These are phyloP conservation scores for Callinectes sapidus DNA, from an alignment of 2,888 invertebrate species.

Conservation along the genomic window DNA sequence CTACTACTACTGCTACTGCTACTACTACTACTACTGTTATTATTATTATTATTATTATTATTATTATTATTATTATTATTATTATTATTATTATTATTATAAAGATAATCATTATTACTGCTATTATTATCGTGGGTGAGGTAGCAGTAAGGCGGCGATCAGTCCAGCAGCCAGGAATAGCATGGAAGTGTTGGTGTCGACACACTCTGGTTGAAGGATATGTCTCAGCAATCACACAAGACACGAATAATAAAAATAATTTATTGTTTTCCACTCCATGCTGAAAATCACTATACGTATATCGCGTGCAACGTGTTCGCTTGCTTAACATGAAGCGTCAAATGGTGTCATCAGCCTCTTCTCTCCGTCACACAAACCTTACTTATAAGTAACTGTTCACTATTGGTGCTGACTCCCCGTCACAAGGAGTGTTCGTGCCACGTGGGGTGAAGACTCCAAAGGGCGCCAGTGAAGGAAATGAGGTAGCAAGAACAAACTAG, in stretches of 20 bases:
- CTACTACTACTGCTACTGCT: too few species aligned
- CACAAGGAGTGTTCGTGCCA: neutral
- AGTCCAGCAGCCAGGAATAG: neutral
- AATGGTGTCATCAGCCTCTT: neutral
- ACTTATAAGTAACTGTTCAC: neutral
- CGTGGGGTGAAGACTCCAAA: neutral
- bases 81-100: neutral
- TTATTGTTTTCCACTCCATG: neutral
- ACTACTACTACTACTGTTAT: neutral
- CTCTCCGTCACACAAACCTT: neutral
- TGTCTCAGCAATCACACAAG: neutral
- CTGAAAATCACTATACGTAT: neutral
- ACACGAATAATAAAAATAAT: slow-evolving; percentile 22
- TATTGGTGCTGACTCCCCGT: neutral
- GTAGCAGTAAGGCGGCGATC: neutral
- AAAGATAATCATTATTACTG: neutral
- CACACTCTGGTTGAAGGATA: neutral
- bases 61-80: neutral
- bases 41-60: neutral
- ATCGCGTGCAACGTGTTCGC: slow-evolving; percentile 16
- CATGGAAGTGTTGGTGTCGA: neutral
- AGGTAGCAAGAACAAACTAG: neutral
- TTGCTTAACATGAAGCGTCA: neutral
- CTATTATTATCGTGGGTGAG: neutral
- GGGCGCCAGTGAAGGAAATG: neutral